Evolutionary conservation across 2,888 invertebrate species (phyloP).

Genomic region (Blera fallax): DNA sequence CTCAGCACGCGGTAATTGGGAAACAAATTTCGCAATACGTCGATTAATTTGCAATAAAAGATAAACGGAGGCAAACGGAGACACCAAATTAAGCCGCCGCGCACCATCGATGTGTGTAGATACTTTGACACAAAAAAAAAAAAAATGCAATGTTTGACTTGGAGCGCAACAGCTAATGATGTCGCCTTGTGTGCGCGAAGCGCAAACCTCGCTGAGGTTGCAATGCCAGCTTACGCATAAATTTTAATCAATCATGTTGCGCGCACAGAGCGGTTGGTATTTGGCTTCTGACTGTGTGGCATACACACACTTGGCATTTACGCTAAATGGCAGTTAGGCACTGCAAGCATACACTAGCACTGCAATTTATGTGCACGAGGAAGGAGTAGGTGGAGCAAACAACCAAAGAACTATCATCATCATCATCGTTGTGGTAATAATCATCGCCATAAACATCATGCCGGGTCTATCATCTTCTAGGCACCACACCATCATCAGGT

Average conservation of each 20-base stretch:
- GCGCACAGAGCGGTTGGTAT: conserved; percentile 13
- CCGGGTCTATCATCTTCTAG: conserved; percentile 38
- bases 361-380: conserved; percentile 32
- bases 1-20: conserved; percentile 49
- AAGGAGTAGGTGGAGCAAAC: conserved; percentile 45
- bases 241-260: conserved; percentile 70
- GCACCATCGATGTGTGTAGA: conserved; percentile 29
- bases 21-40: conserved; percentile 68
- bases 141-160: not conserved
- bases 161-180: conserved; percentile 47
- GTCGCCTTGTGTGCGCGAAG: conserved; percentile 37
- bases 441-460: conserved; percentile 51
- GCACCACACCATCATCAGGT: conserved; percentile 55
- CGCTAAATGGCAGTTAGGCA: conserved; percentile 38
- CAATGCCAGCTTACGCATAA: conserved; percentile 69
- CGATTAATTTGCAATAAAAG: conserved; percentile 69
- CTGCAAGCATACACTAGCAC: not conserved
- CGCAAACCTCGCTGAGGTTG: conserved; percentile 16
- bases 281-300: conserved; percentile 53
- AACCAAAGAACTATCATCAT: conserved; percentile 24
- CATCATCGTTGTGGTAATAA: conserved; percentile 48
- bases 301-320: conserved; percentile 39
- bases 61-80: conserved; percentile 63
- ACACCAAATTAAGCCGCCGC: conserved; percentile 30
- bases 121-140: not conserved